A percentile compares a stretch with the other conserved stretches of the same genome.
Conservation (phyloP, 2,888 invertebrate genomes). For the Dasypogon diadema region DNA sequence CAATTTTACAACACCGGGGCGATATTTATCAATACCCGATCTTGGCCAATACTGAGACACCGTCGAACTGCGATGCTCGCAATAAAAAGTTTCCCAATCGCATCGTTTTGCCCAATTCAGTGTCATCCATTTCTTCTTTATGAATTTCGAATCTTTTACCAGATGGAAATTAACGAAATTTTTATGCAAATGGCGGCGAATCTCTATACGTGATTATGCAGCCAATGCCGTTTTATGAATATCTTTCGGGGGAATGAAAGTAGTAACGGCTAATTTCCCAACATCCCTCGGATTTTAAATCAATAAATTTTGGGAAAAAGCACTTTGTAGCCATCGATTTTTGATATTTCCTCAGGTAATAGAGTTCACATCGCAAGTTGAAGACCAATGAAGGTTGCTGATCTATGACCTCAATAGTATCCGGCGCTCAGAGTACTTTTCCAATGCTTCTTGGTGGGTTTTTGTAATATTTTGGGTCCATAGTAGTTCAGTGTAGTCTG, state of each 20-base stretch:
- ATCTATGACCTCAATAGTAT: background rate
- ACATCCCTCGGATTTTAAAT: background rate
- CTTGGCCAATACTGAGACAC: background rate
- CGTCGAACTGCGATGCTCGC: background rate
- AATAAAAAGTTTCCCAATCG: constrained; percentile 24
- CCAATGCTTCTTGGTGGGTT: background rate
- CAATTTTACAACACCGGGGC: background rate
- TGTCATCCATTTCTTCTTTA: constrained; percentile 21
- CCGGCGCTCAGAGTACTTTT: background rate
- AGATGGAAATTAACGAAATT: constrained; percentile 33
- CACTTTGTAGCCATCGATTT: background rate
- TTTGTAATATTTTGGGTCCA: too few species aligned
- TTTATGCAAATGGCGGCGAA: constrained; percentile 38
- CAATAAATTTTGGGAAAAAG: background rate
- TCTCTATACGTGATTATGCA: constrained; percentile 33
- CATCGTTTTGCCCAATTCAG: constrained; percentile 36
- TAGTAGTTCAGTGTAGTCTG: too few species aligned
- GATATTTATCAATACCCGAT: background rate
- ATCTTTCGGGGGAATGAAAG: constrained; percentile 30
- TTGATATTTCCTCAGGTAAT: constrained; percentile 1
- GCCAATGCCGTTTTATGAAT: constrained; percentile 26
- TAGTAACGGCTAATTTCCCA: constrained; percentile 29
- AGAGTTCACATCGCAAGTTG: constrained; percentile 29
- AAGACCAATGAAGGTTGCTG: background rate
- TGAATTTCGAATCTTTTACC: constrained; percentile 29